Base-by-base conservation (phyloP, 2,113 vertebrate genomes). In the Camelus bactrianus region DNA sequence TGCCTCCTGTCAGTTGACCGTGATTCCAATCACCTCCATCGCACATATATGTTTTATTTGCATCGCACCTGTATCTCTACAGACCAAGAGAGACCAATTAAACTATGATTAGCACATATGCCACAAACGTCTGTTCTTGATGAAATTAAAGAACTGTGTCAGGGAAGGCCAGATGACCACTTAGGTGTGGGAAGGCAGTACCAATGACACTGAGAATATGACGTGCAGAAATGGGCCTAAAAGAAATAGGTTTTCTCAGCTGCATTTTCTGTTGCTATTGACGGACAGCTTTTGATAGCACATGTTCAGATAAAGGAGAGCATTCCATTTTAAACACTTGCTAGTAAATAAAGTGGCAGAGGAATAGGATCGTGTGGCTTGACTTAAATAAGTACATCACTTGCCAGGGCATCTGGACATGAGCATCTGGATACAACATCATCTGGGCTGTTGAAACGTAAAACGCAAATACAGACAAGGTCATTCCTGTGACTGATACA, bases 1-100 rank as follows among this genome's bases (percentile, higher is more conserved):
- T 95, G 97, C 60, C 89, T 94, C 89, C 86, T 97, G 97, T 98
- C 98, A 97, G 97, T 91, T 98, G 97, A 98, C 97, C 38, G 16
- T 94, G 95, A 97, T 97, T 94, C 82, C 95, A 96, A 62, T 92
- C 94, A 85, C 86, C 75, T 92, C 93, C 89, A 58, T 60, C 30
- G 28, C 91, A 92, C 79, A 89, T 97, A 95, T 97, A 97, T 94
- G 82, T 96, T 97, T 94, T 96, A 96, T 97, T 96, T 96, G 96
- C 79, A 85, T 96, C 5, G 5, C 97, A 97, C 97, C 98, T 98
- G 97, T 94, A 95, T 81, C 60, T n/a, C 54, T n/a, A n/a, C 75
- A 52, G 89, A 96, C 91, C 91, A 88, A 91, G 73, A 97, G 94
- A 97, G 94, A 69, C 89, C 95, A 97, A 97, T 97, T 96, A 97